Percentiles rank a stretch among this genome's conserved stretches.
Conservation (phyloP, 2,113 vertebrate genomes). For the Thalassarche chlororhynchos region DNA sequence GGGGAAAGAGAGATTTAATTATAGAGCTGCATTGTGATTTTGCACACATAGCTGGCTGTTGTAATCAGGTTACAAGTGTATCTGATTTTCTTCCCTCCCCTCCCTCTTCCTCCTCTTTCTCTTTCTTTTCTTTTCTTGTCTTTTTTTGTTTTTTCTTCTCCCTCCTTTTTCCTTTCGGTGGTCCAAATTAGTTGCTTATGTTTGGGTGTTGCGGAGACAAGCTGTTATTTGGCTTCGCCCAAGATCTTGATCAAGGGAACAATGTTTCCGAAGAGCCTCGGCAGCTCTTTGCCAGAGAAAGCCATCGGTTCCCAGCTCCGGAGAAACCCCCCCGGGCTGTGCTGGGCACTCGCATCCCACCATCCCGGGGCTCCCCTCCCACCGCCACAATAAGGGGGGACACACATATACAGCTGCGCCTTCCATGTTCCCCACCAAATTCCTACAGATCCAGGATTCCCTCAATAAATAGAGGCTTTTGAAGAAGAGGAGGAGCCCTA, state of each 20-base stretch:
- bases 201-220: slow-evolving; percentile 8
- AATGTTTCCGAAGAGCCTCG: not conserved
- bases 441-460: not conserved
- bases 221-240: not conserved
- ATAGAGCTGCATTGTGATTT: slow-evolving; percentile 69
- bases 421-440: not conserved
- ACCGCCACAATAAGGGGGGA: not conserved
- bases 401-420: not conserved
- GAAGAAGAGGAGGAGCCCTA: not conserved
- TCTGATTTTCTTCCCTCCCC: slow-evolving; percentile 50
- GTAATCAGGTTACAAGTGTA: slow-evolving; percentile 64
- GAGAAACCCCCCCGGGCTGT: not conserved
- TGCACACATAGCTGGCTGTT: slow-evolving; percentile 52
- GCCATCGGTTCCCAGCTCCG: not conserved
- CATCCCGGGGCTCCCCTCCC: not conserved
- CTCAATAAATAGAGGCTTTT: not conserved
- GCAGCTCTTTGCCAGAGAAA: not conserved
- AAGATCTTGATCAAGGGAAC: not conserved
- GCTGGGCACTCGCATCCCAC: not conserved
- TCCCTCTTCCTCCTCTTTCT: slow-evolving; percentile 42
- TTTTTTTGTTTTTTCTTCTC: too few relatives aligned
- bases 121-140: not conserved
- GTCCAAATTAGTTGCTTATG: slow-evolving; percentile 4
- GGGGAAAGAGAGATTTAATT: slow-evolving; percentile 72
- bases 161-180: not conserved